phyloP scores from a whole-genome alignment of 1,140 invertebrate species.

The Chlorops oryzae region DNA sequence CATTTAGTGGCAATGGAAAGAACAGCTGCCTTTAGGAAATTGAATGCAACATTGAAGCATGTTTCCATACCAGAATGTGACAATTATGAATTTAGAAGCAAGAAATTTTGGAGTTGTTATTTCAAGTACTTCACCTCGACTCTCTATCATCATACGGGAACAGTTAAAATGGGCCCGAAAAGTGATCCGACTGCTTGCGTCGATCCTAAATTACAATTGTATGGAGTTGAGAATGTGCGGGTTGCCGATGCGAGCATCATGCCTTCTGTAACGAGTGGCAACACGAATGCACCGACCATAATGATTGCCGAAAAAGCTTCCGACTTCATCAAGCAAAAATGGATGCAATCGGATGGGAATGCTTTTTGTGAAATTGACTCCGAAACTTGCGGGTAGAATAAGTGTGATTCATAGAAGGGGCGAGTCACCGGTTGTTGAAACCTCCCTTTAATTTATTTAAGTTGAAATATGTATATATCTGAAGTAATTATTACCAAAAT shows the following conservation, averaged over 20 bases:
- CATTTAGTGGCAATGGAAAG: conserved; percentile 54
- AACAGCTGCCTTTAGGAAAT: conserved; percentile 55
- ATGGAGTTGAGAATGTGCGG: conserved; percentile 62
- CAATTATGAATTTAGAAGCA: conserved; percentile 51
- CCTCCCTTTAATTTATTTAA: no score
- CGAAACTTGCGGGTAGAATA: no score
- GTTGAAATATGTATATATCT: no score
- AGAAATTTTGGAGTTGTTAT: conserved; percentile 71
- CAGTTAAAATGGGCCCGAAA: conserved; percentile 69
- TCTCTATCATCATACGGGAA: conserved; percentile 65
- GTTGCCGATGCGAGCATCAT: conserved; percentile 74
- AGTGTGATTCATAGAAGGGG: no score
- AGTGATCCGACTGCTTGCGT: conserved; percentile 66
- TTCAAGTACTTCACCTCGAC: conserved; percentile 56
- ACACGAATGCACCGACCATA: conserved; percentile 65
- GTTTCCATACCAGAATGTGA: conserved; percentile 58
- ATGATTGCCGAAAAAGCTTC: conserved; percentile 86
- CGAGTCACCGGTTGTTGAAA: no score
- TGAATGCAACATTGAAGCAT: conserved; percentile 52
- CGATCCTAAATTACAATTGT: conserved; percentile 61
- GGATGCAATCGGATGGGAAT: no score
- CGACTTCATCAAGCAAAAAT: conserved; percentile 66
- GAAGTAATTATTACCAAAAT: no score
- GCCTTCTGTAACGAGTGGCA: conserved; percentile 63
- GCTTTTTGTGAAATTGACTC: no score